These are phyloP conservation scores for Enteromius unitaeniatus DNA, from an alignment of 2,797 vertebrate species.

Conservation along the genomic window DNA sequence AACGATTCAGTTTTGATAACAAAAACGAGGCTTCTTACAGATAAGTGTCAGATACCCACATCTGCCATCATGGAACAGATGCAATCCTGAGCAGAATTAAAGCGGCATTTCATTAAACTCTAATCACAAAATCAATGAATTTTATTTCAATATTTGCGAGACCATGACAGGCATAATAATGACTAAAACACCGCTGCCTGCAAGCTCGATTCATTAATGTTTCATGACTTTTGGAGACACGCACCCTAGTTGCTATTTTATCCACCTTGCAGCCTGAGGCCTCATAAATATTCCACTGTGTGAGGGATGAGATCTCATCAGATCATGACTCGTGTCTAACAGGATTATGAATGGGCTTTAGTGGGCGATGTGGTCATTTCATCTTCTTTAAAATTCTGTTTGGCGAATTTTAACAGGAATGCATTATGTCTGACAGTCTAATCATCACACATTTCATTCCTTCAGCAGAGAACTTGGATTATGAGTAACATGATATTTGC, in stretches of 20 bases:
- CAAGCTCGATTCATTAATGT: constrained; percentile 26
- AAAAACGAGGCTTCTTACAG: constrained; percentile 11
- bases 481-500: background rate
- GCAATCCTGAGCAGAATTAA: constrained; percentile 31
- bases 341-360: constrained; percentile 33
- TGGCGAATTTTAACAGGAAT: constrained; percentile 18
- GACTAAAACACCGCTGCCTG: background rate
- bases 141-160: constrained; percentile 25
- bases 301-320: constrained; percentile 44
- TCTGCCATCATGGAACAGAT: background rate
- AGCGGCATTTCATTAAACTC: constrained; percentile 39
- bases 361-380: background rate
- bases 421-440: background rate
- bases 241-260: constrained; percentile 1
- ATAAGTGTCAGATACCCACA: background rate
- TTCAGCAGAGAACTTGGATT: background rate
- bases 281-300: constrained; percentile 45
- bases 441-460: constrained; percentile 7
- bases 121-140: constrained; percentile 35
- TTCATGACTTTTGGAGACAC: constrained; percentile 31
- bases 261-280: constrained; percentile 37
- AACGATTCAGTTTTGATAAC: constrained; percentile 20
- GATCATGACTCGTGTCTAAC: constrained; percentile 37
- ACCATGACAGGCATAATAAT: constrained; percentile 36
- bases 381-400: background rate